phyloP scores from a whole-genome alignment of 2,888 invertebrate species.

The Drosophila glabriapex region DNA sequence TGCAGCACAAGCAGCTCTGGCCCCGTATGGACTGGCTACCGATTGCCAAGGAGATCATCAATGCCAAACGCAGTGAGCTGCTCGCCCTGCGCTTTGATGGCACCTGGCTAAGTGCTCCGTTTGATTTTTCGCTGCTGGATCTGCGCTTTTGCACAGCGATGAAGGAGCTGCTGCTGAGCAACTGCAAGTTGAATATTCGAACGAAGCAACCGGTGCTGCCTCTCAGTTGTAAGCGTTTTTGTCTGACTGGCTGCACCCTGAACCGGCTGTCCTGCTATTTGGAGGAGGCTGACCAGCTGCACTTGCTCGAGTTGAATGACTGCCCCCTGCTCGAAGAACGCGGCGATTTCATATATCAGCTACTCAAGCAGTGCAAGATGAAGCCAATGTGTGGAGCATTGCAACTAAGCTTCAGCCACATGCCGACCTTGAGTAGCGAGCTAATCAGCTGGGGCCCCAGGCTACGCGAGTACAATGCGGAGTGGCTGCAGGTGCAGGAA shows the following conservation, averaged over 20 bases:
- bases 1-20: conserved; percentile 49
- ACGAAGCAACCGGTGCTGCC: conserved; percentile 26
- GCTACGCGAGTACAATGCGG: neutral
- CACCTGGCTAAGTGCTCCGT: conserved; percentile 29
- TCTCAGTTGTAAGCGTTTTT: conserved; percentile 36
- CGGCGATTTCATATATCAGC: neutral
- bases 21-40: conserved; percentile 46
- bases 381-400: neutral
- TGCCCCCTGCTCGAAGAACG: neutral
- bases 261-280: conserved; percentile 1
- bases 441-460: conserved; percentile 15
- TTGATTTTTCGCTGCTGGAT: conserved; percentile 37
- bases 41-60: conserved; percentile 28
- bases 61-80: conserved; percentile 38
- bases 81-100: conserved; percentile 45
- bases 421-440: conserved; percentile 32
- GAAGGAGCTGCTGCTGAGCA: conserved; percentile 47
- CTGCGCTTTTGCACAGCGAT: conserved; percentile 48
- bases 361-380: neutral
- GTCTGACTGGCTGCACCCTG: conserved; percentile 41
- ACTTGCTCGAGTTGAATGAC: conserved; percentile 29
- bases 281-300: conserved; percentile 9
- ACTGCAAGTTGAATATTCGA: conserved; percentile 34
- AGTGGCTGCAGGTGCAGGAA: neutral
- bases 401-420: conserved; percentile 15